Evolutionary conservation across 2,888 invertebrate species (phyloP).

Genomic region (Acronicta aceris): DNA sequence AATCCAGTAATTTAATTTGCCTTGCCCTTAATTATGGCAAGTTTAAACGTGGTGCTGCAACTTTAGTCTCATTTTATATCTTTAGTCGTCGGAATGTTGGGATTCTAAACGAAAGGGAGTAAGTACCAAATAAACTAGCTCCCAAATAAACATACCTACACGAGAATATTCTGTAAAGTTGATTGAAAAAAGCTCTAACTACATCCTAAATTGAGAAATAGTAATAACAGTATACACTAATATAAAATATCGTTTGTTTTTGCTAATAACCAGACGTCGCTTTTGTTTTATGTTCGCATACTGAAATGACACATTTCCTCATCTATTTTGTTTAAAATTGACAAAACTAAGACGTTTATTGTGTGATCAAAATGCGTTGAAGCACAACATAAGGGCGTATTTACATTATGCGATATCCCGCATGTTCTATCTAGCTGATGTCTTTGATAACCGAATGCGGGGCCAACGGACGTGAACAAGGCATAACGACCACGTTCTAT

Average conservation of each 20-base stretch:
- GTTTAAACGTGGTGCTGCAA: background rate
- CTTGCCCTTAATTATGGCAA: slow-evolving; percentile 16
- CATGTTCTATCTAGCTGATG: slow-evolving; percentile 46
- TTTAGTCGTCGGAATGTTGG: no score
- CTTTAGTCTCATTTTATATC: no score
- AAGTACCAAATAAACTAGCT: no score
- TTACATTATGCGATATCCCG: slow-evolving; percentile 47
- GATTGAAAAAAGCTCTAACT: no score
- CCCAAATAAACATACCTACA: no score
- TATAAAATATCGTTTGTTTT: no score
- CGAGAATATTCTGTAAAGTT: no score
- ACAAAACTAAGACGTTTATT: slow-evolving; percentile 25
- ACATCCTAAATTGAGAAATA: no score
- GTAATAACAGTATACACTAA: no score
- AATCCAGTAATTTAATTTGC: slow-evolving; percentile 11
- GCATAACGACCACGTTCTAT: slow-evolving; percentile 40
- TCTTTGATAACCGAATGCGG: slow-evolving; percentile 48
- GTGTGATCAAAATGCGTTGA: slow-evolving; percentile 20
- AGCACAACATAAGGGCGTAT: slow-evolving; percentile 33
- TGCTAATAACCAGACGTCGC: no score
- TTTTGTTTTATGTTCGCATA: no score
- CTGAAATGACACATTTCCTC: background rate
- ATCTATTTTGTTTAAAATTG: slow-evolving; percentile 23
- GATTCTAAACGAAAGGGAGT: no score
- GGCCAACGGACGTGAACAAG: slow-evolving; percentile 31